These are phyloP conservation scores for Brachirus orientalis DNA, from an alignment of 2,113 vertebrate genomes.

Conservation along the genomic window DNA sequence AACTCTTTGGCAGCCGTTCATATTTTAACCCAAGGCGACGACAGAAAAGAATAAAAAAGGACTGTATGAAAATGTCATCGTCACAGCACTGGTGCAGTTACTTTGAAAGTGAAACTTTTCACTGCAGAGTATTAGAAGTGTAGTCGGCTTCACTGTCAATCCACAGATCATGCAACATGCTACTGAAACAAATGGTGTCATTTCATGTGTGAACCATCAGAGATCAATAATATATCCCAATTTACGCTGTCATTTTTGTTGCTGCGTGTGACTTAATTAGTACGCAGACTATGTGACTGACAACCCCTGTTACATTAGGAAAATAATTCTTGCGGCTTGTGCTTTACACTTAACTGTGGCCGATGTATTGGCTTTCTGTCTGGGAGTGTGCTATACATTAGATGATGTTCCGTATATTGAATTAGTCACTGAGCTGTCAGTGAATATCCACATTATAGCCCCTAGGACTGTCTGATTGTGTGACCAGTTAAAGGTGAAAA, in stretches of 20 bases:
- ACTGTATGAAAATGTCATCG: neutral
- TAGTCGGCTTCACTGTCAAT: neutral
- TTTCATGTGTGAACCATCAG: neutral
- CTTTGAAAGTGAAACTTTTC: neutral
- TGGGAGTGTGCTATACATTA: conserved; percentile 34
- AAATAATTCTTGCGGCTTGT: conserved; percentile 26
- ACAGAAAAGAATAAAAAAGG: neutral
- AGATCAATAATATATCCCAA: conserved; percentile 16
- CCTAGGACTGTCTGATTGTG: conserved; percentile 26
- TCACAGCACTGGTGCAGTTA: neutral
- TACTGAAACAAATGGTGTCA: neutral
- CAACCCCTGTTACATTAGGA: conserved; percentile 12
- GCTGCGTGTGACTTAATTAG: conserved; percentile 3
- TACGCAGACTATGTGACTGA: conserved; percentile 5
- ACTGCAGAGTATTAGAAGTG: neutral
- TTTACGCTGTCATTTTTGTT: conserved; percentile 7
- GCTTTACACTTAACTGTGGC: conserved; percentile 20
- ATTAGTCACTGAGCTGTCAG: conserved; percentile 59
- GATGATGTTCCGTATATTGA: conserved; percentile 55
- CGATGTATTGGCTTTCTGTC: conserved; percentile 60
- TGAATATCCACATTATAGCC: conserved; percentile 45
- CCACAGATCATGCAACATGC: neutral
- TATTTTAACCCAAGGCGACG: conserved; percentile 2
- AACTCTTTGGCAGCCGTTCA: conserved; percentile 10
- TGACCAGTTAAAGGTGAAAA: conserved; percentile 23